Evolutionary conservation across 2,888 invertebrate genomes (phyloP).

Genomic region (Helobdella robusta): DNA sequence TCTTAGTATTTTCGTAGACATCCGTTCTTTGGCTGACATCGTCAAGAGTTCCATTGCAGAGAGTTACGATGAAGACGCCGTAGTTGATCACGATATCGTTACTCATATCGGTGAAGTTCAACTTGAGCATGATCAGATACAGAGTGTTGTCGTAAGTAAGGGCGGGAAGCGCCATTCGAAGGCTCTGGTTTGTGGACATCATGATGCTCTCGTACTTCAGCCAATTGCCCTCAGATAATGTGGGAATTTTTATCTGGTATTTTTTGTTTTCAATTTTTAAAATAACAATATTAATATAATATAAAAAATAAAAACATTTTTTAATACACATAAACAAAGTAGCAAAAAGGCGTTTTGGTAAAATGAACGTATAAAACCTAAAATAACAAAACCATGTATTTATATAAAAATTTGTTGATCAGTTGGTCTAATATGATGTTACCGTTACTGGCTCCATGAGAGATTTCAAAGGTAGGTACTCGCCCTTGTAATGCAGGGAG

Average conservation of each 20-base stretch:
- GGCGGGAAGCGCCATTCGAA: neutral
- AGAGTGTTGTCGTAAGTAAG: slow-evolving; percentile 12
- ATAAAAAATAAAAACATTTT: too few relatives aligned
- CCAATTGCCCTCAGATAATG: slow-evolving; percentile 2
- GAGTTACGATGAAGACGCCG: slow-evolving; percentile 4
- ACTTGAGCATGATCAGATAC: neutral
- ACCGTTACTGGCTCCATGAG: slow-evolving; percentile 9
- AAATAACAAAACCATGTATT: too few relatives aligned
- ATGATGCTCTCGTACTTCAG: neutral
- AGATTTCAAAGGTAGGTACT: slow-evolving; percentile 3
- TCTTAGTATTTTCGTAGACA: neutral
- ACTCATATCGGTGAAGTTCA: neutral
- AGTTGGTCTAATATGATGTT: too few relatives aligned
- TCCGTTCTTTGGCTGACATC: neutral
- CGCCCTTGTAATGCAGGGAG: neutral
- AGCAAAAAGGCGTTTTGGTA: too few relatives aligned
- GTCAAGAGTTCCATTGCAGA: slow-evolving; percentile 10
- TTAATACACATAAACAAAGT: too few relatives aligned
- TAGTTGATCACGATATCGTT: neutral
- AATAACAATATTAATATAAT: neutral
- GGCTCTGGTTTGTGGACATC: neutral
- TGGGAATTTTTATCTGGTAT: slow-evolving; percentile 11
- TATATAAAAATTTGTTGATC: too few relatives aligned
- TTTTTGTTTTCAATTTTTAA: neutral
- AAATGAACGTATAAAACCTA: too few relatives aligned